Base-by-base conservation (phyloP, 1,140 invertebrate species). In the Macrotrachela quadricornifera region DNA sequence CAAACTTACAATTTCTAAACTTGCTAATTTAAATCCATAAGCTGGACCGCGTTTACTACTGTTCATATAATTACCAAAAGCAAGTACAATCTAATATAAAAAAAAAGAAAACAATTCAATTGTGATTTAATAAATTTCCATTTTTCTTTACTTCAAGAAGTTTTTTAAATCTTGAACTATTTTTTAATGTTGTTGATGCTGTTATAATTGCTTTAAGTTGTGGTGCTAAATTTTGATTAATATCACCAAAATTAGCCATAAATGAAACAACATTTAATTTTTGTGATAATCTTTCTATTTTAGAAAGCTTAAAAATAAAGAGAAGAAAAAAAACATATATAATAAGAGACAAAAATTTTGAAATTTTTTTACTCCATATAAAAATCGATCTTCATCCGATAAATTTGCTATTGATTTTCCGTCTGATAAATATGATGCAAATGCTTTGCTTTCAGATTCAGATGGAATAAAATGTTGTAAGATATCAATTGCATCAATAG, bases 1-100 rank as follows among this genome's bases (percentile, higher is more conserved):
- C 37, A 15, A 21, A 45, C 41, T 18, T 37, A 15, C 76, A 71
- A 62, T 85, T 84, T 64, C 97, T 54, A 99, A 74, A 60, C 83
- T 88, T 67, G 94, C 85, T 45, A 99, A 71, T 67, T 94, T 95
- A 64, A 99, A 99, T 9, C 94, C 94, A 70, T 99, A 97, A 0
- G 87, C 91, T 0, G 87, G 85, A 4, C 90, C 91, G 37, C 90
- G 76, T 69, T 90, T 91, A 58, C 82, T 81, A 64, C 85, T 91
- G 67, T 97, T 97, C 70, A 97, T 76, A 68, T 96, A 97, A 71
- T 99, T 99, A 38, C 94, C 94, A 71, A 97, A 91, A 6, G 91
- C 90, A 52, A 99, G 72, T 63, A 99, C 87, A 54, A 73, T 30
- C 21, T 30, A 30, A n/a, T n/a, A n/a, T n/a, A n/a, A n/a, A n/a